phyloP scores from a whole-genome alignment of 2,797 vertebrate genomes.

The Cynodonichthys magdalenae region DNA sequence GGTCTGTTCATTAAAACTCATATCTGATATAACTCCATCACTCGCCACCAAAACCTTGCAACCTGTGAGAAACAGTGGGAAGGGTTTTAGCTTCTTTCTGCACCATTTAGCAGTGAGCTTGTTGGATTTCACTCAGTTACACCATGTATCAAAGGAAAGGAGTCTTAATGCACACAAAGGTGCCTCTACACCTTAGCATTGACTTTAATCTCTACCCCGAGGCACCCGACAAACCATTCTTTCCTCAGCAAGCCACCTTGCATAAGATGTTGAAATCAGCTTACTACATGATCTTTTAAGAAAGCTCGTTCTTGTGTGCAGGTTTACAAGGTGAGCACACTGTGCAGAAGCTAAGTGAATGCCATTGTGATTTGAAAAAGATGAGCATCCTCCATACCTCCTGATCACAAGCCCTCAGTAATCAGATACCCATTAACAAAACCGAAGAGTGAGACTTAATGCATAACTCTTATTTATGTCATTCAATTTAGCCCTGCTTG shows the following conservation, averaged over 20 bases:
- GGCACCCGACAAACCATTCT: constrained; percentile 60
- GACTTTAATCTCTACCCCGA: constrained; percentile 70
- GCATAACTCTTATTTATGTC: constrained; percentile 83
- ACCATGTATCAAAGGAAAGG: constrained; percentile 70
- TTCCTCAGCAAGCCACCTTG: constrained; percentile 63
- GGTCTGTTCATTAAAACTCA: constrained; percentile 33
- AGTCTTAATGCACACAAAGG: constrained; percentile 69
- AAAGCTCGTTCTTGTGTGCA: constrained; percentile 52
- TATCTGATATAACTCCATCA: constrained; percentile 37
- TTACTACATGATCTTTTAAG: constrained; percentile 75
- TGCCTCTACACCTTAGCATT: constrained; percentile 68
- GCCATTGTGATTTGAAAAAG: constrained; percentile 59
- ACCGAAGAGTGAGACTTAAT: constrained; percentile 47
- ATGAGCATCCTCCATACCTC: constrained; percentile 48
- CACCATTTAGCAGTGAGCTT: constrained; percentile 59
- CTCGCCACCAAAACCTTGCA: constrained; percentile 45
- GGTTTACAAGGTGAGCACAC: constrained; percentile 53
- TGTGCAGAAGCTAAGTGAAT: constrained; percentile 16
- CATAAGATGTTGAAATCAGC: constrained; percentile 75
- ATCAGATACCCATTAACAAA: constrained; percentile 68
- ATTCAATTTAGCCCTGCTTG: constrained; percentile 78
- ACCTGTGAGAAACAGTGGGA: constrained; percentile 56
- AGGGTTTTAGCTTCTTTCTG: constrained; percentile 58
- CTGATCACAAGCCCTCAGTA: constrained; percentile 35
- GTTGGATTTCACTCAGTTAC: constrained; percentile 76